Percentiles rank a stretch among this genome's conserved stretches.
Conservation (phyloP, 2,113 vertebrate genomes). For the Dendrocopos noguchii region DNA sequence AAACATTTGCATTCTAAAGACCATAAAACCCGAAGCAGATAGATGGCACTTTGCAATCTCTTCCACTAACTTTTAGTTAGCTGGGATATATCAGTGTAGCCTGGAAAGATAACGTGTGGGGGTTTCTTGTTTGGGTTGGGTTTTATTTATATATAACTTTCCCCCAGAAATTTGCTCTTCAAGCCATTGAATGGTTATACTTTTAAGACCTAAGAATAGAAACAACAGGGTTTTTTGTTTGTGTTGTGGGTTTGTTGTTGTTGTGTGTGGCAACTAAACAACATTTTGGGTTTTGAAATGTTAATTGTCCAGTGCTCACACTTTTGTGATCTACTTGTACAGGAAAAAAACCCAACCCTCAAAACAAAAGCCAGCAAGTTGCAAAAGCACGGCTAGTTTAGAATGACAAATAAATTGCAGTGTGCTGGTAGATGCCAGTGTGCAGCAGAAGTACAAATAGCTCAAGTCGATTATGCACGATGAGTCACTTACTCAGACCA, state of each 20-base stretch:
- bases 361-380: not conserved
- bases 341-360: not conserved
- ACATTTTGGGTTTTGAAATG: not conserved
- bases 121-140: not conserved
- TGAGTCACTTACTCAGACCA: not conserved
- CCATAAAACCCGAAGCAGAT: not conserved
- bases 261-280: not conserved
- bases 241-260: not conserved
- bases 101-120: not conserved
- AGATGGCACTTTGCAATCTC: not conserved
- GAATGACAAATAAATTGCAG: slow-evolving; percentile 14
- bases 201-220: slow-evolving; percentile 9
- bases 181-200: not conserved
- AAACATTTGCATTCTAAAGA: not conserved
- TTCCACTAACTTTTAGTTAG: not conserved
- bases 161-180: not conserved
- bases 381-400: not conserved
- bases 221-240: not conserved
- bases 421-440: not conserved
- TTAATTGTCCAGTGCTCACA: not conserved
- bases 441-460: not conserved
- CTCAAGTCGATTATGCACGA: not conserved
- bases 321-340: not conserved
- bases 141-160: not conserved
- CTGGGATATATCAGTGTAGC: not conserved